Conservation (phyloP, 23 tunicate species). For the Trididemnum nubilum region DNA sequence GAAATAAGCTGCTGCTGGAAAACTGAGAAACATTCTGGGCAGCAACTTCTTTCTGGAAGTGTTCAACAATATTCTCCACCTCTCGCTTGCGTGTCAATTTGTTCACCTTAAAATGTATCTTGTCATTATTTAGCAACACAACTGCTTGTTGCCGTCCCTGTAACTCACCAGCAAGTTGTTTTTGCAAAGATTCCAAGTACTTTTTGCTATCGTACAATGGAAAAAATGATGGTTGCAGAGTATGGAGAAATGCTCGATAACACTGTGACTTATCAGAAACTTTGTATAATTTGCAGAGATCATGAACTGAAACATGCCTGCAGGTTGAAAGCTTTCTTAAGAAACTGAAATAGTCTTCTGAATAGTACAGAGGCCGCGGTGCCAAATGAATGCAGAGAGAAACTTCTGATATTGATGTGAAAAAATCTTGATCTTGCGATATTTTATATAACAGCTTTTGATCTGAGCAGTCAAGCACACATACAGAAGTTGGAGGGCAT, state of each 20-base stretch:
- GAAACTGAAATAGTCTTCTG: not conserved
- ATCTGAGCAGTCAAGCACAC: slow-evolving; percentile 11
- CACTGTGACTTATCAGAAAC: not conserved
- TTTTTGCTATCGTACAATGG: slow-evolving; percentile 11
- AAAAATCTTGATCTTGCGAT: not conserved
- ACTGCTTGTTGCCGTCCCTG: no score
- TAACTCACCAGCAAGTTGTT: not conserved
- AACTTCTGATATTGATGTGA: no score
- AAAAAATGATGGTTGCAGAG: slow-evolving; percentile 21
- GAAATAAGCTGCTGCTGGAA: not conserved
- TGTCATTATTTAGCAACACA: not conserved
- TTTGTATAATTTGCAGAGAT: not conserved
- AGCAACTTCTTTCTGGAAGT: no score
- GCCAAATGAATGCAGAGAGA: slow-evolving; percentile 8
- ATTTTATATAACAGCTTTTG: not conserved
- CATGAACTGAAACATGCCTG: not conserved
- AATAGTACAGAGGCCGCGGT: not conserved
- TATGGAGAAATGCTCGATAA: slow-evolving; percentile 11
- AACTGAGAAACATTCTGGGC: not conserved
- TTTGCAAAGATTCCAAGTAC: not conserved
- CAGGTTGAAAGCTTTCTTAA: not conserved
- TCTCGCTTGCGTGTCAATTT: not conserved
- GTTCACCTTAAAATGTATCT: not conserved
- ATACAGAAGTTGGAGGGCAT: not conserved
- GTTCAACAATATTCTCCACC: not conserved